Evolutionary conservation across 2,888 invertebrate genomes (phyloP).

Genomic region (Prosapia bicincta): DNA sequence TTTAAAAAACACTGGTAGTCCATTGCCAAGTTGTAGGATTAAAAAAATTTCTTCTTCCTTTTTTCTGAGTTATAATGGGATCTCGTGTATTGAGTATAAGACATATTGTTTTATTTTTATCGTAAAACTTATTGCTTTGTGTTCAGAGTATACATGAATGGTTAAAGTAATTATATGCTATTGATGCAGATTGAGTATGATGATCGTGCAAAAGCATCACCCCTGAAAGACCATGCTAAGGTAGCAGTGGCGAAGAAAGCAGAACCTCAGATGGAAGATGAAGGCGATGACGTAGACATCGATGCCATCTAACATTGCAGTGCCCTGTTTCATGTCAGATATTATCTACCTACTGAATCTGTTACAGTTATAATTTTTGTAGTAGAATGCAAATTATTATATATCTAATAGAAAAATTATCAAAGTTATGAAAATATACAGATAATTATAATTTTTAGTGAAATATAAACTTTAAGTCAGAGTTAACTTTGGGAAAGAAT

Average conservation of each 20-base stretch:
- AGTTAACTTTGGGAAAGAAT: neutral
- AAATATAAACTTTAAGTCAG: neutral
- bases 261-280: conserved; percentile 56
- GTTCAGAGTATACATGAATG: neutral
- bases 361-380: neutral
- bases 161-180: conserved; percentile 16
- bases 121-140: conserved; percentile 2
- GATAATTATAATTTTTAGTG: neutral
- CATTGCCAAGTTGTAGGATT: too few species aligned
- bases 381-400: neutral
- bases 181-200: conserved; percentile 74
- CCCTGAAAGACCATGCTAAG: conserved; percentile 58
- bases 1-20: too few species aligned
- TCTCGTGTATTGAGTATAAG: neutral
- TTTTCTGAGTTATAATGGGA: neutral
- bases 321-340: neutral
- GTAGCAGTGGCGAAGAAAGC: conserved; percentile 46
- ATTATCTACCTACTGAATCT: neutral
- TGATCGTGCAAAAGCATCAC: conserved; percentile 76
- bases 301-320: conserved; percentile 74
- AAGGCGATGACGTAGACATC: conserved; percentile 84
- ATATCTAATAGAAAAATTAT: neutral
- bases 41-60: too few species aligned
- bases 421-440: neutral
- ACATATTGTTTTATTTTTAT: neutral